Conservation (phyloP, 2,113 vertebrate species). For the Lophochroa leadbeateri region DNA sequence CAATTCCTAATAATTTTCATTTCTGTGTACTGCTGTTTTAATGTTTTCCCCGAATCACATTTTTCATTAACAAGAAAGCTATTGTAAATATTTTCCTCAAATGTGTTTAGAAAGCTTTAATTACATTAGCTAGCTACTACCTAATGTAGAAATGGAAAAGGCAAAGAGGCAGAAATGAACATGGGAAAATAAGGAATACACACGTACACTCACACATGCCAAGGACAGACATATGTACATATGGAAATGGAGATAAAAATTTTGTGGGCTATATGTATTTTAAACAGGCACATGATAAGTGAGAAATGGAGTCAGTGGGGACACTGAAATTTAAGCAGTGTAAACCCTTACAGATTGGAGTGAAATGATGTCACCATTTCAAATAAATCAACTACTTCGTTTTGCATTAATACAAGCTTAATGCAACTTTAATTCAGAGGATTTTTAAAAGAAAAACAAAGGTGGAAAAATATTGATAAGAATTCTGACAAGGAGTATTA, state of each 20-base stretch:
- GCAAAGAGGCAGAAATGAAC: fast-evolving
- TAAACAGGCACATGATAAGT: neutral
- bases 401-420: neutral
- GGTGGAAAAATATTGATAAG: constrained; percentile 34
- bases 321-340: neutral
- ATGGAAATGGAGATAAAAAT: neutral
- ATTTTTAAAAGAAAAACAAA: constrained; percentile 12
- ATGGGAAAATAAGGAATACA: neutral
- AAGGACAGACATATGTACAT: neutral
- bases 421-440: neutral
- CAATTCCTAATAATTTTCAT: neutral
- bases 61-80: neutral
- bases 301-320: neutral
- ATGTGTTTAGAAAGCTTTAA: neutral
- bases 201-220: fast-evolving
- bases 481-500: constrained; percentile 9
- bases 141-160: neutral
- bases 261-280: neutral
- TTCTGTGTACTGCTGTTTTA: neutral
- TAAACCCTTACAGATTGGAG: neutral
- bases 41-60: neutral
- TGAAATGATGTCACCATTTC: neutral
- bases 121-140: neutral
- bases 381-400: neutral
- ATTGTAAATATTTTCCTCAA: neutral